Base-by-base conservation (phyloP, 2,113 vertebrate genomes). In the Sturnus vulgaris region DNA sequence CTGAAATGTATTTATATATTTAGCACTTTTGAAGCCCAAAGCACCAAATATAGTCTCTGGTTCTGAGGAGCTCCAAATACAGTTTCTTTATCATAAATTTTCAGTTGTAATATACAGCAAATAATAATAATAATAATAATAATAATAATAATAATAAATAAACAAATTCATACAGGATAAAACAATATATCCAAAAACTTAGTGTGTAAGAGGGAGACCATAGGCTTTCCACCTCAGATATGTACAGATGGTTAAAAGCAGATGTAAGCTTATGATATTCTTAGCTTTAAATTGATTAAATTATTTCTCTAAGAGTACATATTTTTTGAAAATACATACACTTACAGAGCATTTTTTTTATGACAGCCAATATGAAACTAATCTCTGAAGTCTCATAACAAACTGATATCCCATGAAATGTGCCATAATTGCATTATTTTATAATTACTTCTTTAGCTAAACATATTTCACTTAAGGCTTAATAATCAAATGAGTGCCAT, bases 1-100 rank as follows among this genome's bases (percentile, higher is more conserved):
- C 11, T 72, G 61, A 94, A 97, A 96, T 61, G 15, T 50, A 91
- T 84, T 88, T 77, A 71, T 15, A 9, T 63, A 83, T 87, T 88
- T 80, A 72, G 49, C 39, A 49, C n/a, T 91, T 87, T 66, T 57
- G 76, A 88, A 79, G 37, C 22, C 49, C 42, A 65, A 47, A 69
- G 30, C 30, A 71, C 15, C 75, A 88, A 86, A 72, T 1, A 5
- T 7, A 64, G 61, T 65, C 35, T 37, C 37, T 71, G 37, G 23
- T 86, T 89, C 44, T 77, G n/a, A 79, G 25, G 21, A 64, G 55
- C 18, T 76, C 53, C 56, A 71, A 78, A 86, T 47, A 7, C 82
- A 65, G 17, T 70, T 93, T 75, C 42, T 80, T 78, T 77, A 56
- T 42, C 25, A 71, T 53, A 77, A 39, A 20, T 50, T 75, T 73